A percentile compares a stretch with the other conserved stretches of the same genome.
Evolutionary conservation across 2,797 vertebrate species (phyloP).

Genomic region (Botia kubotai): DNA sequence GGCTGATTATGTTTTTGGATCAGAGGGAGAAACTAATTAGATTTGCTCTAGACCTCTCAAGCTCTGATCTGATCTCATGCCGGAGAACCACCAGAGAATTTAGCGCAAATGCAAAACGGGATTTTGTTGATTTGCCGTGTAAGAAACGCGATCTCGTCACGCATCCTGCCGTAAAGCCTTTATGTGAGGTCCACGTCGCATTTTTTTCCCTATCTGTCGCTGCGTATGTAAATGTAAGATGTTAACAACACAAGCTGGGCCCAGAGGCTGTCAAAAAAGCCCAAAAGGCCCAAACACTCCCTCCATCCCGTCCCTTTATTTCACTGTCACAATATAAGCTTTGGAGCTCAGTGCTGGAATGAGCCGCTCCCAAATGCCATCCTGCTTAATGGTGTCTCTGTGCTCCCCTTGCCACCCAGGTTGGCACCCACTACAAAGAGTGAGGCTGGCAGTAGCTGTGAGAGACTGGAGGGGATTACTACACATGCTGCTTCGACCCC

Average conservation of each 20-base stretch:
- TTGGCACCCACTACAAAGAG: constrained; percentile 66
- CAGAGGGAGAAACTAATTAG: constrained; percentile 58
- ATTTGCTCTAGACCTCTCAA: constrained; percentile 56
- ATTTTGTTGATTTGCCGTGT: constrained; percentile 43
- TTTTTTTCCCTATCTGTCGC: constrained; percentile 40
- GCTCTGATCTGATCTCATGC: constrained; percentile 54
- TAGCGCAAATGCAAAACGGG: constrained; percentile 27
- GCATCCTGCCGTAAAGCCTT: constrained; percentile 20
- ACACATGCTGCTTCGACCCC: constrained; percentile 72
- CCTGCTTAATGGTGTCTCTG: constrained; percentile 51
- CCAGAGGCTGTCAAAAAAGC: neutral
- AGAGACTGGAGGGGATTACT: constrained; percentile 63
- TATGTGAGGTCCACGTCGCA: constrained; percentile 1
- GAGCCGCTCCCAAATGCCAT: constrained; percentile 49
- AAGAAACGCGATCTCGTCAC: constrained; percentile 39
- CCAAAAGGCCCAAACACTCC: constrained; percentile 16
- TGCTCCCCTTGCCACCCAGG: constrained; percentile 37
- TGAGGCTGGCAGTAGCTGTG: constrained; percentile 50
- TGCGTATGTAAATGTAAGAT: constrained; percentile 38
- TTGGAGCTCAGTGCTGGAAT: constrained; percentile 59
- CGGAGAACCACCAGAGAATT: constrained; percentile 57
- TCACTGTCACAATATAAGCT: constrained; percentile 23
- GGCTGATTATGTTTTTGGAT: constrained; percentile 61
- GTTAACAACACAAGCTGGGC: constrained; percentile 43
- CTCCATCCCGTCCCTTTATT: constrained; percentile 8